Evolutionary conservation across 2,797 vertebrate species (phyloP).

Genomic region (Valencia hispanica): DNA sequence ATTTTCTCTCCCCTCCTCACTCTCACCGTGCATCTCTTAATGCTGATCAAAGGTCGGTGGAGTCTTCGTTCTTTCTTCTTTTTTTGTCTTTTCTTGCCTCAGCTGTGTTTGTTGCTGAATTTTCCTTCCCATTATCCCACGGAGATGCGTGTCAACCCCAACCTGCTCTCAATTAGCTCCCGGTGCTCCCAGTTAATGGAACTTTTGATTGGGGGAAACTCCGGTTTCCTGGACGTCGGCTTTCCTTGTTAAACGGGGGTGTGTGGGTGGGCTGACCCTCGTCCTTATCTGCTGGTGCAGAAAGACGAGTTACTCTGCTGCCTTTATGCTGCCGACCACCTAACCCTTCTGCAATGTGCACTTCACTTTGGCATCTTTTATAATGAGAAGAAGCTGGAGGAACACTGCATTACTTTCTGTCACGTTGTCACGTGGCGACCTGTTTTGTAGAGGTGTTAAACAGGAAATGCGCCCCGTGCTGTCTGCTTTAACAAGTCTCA

Average conservation of each 20-base stretch:
- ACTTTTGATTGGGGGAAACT: conserved; percentile 74
- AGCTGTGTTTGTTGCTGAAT: conserved; percentile 42
- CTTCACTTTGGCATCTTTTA: neutral
- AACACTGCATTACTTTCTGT: neutral
- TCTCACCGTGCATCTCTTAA: conserved; percentile 25
- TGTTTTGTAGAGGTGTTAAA: neutral
- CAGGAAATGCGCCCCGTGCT: too few relatives aligned
- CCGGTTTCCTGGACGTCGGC: conserved; percentile 47
- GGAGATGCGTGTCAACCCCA: conserved; percentile 59
- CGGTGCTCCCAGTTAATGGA: conserved; percentile 79
- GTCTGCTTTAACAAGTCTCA: too few relatives aligned
- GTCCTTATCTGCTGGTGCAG: conserved; percentile 71
- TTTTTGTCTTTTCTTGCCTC: conserved; percentile 86
- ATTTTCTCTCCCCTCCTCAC: neutral
- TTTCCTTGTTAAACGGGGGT: conserved; percentile 38
- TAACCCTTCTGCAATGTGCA: neutral
- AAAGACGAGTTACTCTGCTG: conserved; percentile 34
- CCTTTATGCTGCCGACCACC: conserved; percentile 20
- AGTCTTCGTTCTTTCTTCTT: conserved; percentile 76
- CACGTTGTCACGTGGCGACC: too few relatives aligned
- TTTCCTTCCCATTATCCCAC: conserved; percentile 51
- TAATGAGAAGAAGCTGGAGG: neutral
- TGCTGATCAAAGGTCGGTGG: conserved; percentile 77
- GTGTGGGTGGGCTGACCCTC: conserved; percentile 48
- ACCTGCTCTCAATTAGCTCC: conserved; percentile 76